Evolutionary conservation across 1,140 invertebrate species (phyloP).

Genomic region (Cherax quadricarinatus): DNA sequence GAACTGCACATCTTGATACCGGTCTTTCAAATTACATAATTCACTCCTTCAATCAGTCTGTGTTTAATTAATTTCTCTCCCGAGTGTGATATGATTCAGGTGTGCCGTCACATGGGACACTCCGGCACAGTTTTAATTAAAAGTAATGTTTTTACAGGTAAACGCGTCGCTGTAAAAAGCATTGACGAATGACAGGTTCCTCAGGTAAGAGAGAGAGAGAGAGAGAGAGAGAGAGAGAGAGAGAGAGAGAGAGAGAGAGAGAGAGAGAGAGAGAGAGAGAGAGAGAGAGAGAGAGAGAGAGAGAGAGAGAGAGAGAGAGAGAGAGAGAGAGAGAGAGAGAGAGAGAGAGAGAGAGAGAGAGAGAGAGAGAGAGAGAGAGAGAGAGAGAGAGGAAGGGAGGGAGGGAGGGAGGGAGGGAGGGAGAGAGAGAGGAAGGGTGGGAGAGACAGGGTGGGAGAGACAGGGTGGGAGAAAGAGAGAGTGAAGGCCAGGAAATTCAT

Average conservation of each 20-base stretch:
- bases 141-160: slow-evolving; percentile 24
- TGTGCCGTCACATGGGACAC: slow-evolving; percentile 5
- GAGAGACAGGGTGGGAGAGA: no score
- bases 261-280: no score
- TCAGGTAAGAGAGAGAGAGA: not conserved
- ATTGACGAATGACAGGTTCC: not conserved
- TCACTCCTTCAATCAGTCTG: slow-evolving; percentile 48
- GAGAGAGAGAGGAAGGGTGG: no score
- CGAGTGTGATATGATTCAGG: not conserved
- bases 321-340: no score
- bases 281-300: no score
- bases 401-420: no score
- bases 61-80: slow-evolving; percentile 51
- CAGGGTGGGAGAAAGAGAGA: no score
- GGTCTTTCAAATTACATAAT: slow-evolving; percentile 29
- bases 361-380: not conserved
- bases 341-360: no score
- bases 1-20: slow-evolving; percentile 20
- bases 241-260: no score
- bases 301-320: no score
- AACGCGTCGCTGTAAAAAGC: not conserved
- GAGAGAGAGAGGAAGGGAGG: no score
- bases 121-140: slow-evolving; percentile 30
- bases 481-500: not conserved
- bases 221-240: no score